Evolutionary conservation across 2,113 vertebrate species (phyloP), one percentile per base, ranked within the genome.

Genomic region (Deroptyus accipitrinus): DNA sequence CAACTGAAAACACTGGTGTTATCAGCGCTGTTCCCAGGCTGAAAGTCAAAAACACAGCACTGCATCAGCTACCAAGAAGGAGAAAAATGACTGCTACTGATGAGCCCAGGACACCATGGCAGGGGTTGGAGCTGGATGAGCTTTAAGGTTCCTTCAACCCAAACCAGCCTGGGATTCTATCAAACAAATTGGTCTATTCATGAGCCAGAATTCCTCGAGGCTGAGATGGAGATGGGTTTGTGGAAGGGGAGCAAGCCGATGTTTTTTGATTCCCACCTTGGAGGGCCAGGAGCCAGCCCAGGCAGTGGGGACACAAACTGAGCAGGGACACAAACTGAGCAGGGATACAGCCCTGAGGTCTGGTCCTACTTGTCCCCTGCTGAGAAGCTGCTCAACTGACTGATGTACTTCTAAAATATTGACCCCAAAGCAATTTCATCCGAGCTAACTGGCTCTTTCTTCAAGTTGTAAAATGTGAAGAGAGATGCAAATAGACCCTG

Each of bases 351-450:
- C 52, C 19, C 75, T 2, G 0, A 3, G 23, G n/a, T 22, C 42
- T 74, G 41, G 61, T 55, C 24, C n/a, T 84, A 18, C 25, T 52
- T 18, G 30, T 54, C 9, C 28, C 18, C 46, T 42, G 23, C 52
- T 72, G 83, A 64, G 46, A 13, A 74, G 23, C 14, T 76, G 10
- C 81, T 93, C 51, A 28, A 25, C 27, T 44, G 33, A 5, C n/a
- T 63, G 6, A 6, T 0, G 3, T 2, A 2, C 23, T 79, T 73
- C 69, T 66, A 13, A 90, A 83, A 22, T 28, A 41, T 0, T 70
- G 57, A 46, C 33, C 66, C 37, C 27, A 39, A 51, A 66, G 3
- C 37, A 23, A 39, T 30, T 44, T 33, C 10, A 10, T 13, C 30
- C 18, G 39, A 91, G 66, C 23, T n/a, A 8, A n/a, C 55, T 25